Base-by-base conservation (phyloP, 1,140 invertebrate genomes). In the Gonatopus flavifemur region DNA sequence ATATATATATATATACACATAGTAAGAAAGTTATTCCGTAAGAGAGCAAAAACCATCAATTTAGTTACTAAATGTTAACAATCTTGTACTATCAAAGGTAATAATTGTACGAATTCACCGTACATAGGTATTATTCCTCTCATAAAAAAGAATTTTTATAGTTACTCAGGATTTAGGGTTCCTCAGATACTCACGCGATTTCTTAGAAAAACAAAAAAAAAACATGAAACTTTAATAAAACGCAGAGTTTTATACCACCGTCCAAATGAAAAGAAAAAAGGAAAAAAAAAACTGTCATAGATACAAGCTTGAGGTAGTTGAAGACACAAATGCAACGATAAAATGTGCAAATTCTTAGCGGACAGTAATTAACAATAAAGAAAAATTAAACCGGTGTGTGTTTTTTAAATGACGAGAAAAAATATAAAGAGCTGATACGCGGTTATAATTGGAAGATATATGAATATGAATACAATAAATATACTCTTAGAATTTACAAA, bases 161-260 rank as follows among this genome's bases (percentile, higher is more conserved):
- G 49, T 49, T 33, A 59, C 58, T 66, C 56, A 64, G 57, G 64
- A 60, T 64, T 62, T 57, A 57, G 56, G 52, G 61, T 67, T 66
- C 45, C 46, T 57, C 24, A 45, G 10, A 62, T 45, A 54, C 13
- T 50, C 59, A 54, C 54, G n/a, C n/a, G n/a, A 55, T 56, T 50
- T 67, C 47, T 44, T 50, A 55, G 30, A 31, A 35, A 48, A 55
- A 37, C 32, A 32, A 22, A 12, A 31, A 16, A 46, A 55, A 44
- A 54, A 42, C 37, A 24, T 35, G 52, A 55, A 62, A 61, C 49
- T 36, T 31, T 56, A 57, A 52, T 57, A 55, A 55, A 48, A 36
- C 45, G 45, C 52, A 49, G 40, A 55, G 43, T 67, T 69, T 66
- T 63, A 63, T 65, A 69, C 66, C 55, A 56, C 63, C 60, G 63